Base-by-base conservation (phyloP, 2,888 invertebrate species). In the Thereva unica region DNA sequence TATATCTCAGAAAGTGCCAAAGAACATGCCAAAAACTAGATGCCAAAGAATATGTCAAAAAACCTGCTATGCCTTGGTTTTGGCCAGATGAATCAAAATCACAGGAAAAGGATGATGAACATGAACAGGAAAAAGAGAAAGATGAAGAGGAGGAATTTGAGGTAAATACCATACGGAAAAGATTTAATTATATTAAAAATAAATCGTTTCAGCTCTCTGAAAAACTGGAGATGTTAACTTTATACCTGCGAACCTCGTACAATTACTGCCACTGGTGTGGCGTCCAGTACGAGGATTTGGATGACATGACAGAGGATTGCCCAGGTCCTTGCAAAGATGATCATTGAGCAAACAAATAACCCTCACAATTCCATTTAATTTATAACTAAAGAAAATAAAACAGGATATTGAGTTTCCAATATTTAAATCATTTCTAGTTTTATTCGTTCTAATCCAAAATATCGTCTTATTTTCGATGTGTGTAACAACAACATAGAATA, bases 241-340 rank as follows among this genome's bases (percentile, higher is more conserved):
- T 80, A 38, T 91, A 93, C 77, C 79, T 93, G 64, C 83, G 92
- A 66, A 83, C 82, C n/a, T 85, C 84, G 44, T 87, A 92, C 77
- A 83, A 83, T 65, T 93, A 91, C 77, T 93, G 93, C 76, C 85
- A 90, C 61, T 93, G 91, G 89, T 93, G 93, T 82, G 90, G 88
- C 8, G 85, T 86, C 4, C 84, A 84, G 55, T 91, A 85, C 77
- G 83, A 86, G 67, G 86, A 87, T 79, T 79, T 79, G 56, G 81
- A 84, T 40, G 90, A 91, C 77, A 75, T 90, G 69, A 75, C 77
- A 53, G 77, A 80, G 8, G 85, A 84, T 74, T 91, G 91, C 78
- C 89, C 90, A 2, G 91, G 91, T 4, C 78, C 79, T 12, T 84
- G 84, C 52, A 83, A 87, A 74, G 84, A 84, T 73, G 87, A 87